Base-by-base conservation (phyloP, 2,888 invertebrate genomes). In the Thera obeliscata region DNA sequence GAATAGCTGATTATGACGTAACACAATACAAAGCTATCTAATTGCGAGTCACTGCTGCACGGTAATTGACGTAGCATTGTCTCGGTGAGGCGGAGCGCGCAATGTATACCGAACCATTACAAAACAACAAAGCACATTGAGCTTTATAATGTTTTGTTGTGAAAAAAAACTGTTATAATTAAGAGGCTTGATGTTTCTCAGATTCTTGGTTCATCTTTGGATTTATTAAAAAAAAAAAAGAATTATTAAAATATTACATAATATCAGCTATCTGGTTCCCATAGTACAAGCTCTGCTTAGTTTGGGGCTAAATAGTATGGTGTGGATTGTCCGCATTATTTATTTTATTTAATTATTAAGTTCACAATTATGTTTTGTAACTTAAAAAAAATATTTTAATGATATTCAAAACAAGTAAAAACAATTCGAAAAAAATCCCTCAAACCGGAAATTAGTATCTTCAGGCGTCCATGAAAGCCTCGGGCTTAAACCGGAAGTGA, bases 401-500 rank as follows among this genome's bases (percentile, higher is more conserved):
- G 8, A 22, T 33, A 55, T 59, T 41, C 35, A 46, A 38, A 50
- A 60, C 43, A 49, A 61, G 66, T 67, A 57, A 66, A 69, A 69
- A 72, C 68, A 70, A 61, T 66, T 63, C 56, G 58, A 60, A 64
- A 58, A 68, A 66, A 56, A 67, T 69, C 65, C 63, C 67, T 69
- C 62, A 56, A 56, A 68, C 59, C 74, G 76, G 76, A 76, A 72
- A 76, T 76, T 70, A 73, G 71, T 69, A 68, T 71, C 74, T 65
- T 61, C 54, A 62, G 61, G 62, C 62, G 57, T 60, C 55, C 56
- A 56, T 46, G 64, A 65, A 62, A 61, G 57, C 59, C 56, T 33
- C 61, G 65, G 55, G 56, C 60, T 61, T 66, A 56, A 56, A 61
- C 60, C 66, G 68, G 69, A 64, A 58, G 61, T 62, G 66, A 56